Conservation (phyloP, 2,797 vertebrate genomes). For the Alouatta caraya region DNA sequence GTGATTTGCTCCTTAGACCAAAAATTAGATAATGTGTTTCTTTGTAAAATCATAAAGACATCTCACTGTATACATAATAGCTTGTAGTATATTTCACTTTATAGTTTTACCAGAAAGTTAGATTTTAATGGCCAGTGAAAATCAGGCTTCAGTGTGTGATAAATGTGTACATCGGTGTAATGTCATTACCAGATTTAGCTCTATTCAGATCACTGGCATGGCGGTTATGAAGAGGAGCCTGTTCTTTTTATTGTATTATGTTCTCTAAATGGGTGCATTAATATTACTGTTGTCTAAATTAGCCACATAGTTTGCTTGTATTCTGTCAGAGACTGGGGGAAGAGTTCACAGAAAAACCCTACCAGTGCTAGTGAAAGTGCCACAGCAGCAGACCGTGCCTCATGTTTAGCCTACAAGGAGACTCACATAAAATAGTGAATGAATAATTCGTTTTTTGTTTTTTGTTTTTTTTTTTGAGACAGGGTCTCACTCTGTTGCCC, state of each 20-base stretch:
- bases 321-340: neutral
- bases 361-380: neutral
- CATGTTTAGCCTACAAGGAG: neutral
- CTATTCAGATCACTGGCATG: neutral
- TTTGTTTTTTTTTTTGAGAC: no score
- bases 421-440: neutral
- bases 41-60: conserved; percentile 30
- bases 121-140: conserved; percentile 52
- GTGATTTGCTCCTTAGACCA: conserved; percentile 39
- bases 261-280: neutral
- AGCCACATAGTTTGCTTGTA: neutral
- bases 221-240: conserved; percentile 14
- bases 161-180: neutral
- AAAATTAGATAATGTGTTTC: neutral
- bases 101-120: conserved; percentile 44
- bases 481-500: no score
- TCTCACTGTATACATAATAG: neutral
- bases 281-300: neutral
- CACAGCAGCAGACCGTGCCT: neutral
- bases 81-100: conserved; percentile 3
- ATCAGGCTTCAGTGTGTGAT: neutral
- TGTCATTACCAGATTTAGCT: conserved; percentile 5
- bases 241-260: neutral
- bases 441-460: neutral
- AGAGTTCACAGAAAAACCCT: neutral